A percentile compares a stretch with the other conserved stretches of the same genome.
Evolutionary conservation across 2,888 invertebrate genomes (phyloP).

Genomic region (Apeira syringaria): DNA sequence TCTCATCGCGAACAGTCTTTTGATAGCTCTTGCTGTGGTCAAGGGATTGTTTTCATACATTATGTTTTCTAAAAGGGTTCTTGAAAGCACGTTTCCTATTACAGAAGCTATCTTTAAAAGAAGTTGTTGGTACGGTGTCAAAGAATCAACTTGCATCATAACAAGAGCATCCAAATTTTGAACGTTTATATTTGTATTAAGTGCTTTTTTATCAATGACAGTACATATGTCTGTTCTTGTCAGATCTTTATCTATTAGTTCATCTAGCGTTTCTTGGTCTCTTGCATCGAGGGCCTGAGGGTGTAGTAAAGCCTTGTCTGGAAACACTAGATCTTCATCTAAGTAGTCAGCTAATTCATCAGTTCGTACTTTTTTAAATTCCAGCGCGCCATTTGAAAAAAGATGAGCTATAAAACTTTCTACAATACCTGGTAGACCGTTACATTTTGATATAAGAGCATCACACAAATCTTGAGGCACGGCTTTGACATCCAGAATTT

Average conservation of each 20-base stretch:
- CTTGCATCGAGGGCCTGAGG: slow-evolving; percentile 59
- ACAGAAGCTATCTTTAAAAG: slow-evolving; percentile 84
- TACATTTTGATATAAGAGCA: slow-evolving; percentile 68
- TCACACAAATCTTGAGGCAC: slow-evolving; percentile 79
- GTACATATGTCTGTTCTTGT: slow-evolving; percentile 55
- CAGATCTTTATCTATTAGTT: slow-evolving; percentile 47
- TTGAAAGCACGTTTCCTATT: slow-evolving; percentile 79
- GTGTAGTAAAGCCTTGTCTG: slow-evolving; percentile 50
- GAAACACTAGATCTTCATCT: slow-evolving; percentile 63
- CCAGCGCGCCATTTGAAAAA: slow-evolving; percentile 72
- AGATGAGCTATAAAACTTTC: slow-evolving; percentile 78
- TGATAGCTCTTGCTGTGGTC: slow-evolving; percentile 78
- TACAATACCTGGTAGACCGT: slow-evolving; percentile 78
- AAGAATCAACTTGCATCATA: slow-evolving; percentile 81
- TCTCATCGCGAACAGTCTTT: slow-evolving; percentile 79
- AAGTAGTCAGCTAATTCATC: slow-evolving; percentile 48
- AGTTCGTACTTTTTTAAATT: slow-evolving; percentile 53
- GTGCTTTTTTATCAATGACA: slow-evolving; percentile 58
- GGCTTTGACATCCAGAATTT: slow-evolving; percentile 83
- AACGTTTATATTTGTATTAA: slow-evolving; percentile 61
- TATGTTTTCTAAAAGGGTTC: slow-evolving; percentile 77
- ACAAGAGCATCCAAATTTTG: slow-evolving; percentile 74
- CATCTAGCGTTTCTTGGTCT: slow-evolving; percentile 55
- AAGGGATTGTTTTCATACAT: slow-evolving; percentile 77
- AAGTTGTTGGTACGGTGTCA: slow-evolving; percentile 84